Percentiles rank a stretch among this genome's conserved stretches.
Conservation (phyloP, 1,140 invertebrate species). For the Ceratina australensis region DNA sequence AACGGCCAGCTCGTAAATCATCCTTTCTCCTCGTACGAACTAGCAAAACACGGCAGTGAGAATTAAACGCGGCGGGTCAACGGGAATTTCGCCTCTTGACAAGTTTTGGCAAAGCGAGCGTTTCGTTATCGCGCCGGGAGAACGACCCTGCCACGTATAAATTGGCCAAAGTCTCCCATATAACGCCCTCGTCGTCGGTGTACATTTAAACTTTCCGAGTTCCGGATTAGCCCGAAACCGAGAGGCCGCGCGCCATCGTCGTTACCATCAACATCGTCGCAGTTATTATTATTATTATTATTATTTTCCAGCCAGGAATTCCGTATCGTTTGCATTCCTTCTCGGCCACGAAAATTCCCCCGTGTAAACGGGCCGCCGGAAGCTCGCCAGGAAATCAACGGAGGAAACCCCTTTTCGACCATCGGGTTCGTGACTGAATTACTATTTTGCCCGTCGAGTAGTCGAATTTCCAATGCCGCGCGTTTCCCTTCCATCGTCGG, state of each 20-base stretch:
- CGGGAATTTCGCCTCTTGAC: constrained; percentile 17
- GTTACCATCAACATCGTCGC: constrained; percentile 2
- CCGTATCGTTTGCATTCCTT: background rate
- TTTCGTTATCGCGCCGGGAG: constrained; percentile 22
- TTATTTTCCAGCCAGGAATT: constrained; percentile 11
- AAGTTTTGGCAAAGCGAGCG: constrained; percentile 4
- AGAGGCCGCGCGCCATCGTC: background rate
- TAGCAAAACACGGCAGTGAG: background rate
- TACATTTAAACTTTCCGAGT: constrained; percentile 15
- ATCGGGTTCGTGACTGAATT: constrained; percentile 11
- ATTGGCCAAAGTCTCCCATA: constrained; percentile 11
- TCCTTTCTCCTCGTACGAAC: background rate
- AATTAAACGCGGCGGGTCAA: background rate
- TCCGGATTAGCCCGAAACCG: constrained; percentile 4
- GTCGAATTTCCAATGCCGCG: background rate
- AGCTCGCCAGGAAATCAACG: background rate
- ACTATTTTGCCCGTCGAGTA: background rate
- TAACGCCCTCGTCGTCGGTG: background rate
- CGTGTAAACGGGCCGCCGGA: constrained; percentile 2
- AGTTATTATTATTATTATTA: constrained; percentile 9
- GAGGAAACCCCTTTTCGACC: background rate
- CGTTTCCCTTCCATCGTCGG: background rate
- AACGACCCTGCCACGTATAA: background rate
- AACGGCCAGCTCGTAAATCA: too few species aligned
- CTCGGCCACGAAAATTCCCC: constrained; percentile 1